Base-by-base conservation (phyloP, 2,888 invertebrate species). In the Dasysyrphus tricinctus region DNA sequence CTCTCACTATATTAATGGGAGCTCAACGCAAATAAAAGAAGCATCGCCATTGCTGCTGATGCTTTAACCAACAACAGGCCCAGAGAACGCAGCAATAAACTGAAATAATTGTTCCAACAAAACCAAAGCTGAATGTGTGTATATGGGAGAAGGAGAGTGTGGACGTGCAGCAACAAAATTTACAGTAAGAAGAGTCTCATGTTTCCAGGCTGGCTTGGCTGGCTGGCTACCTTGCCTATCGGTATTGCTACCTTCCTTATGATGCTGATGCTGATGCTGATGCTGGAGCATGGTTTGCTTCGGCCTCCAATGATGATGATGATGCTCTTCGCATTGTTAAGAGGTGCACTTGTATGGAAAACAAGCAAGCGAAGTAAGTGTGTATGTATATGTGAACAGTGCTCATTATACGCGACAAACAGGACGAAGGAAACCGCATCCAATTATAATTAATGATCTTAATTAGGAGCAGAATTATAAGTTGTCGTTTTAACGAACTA, bases 371-470 rank as follows among this genome's bases (percentile, higher is more conserved):
- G 37, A 57, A 54, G 51, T 63, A 42, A 72, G 54, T 37, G 39
- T 67, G 63, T 19, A 14, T 59, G 57, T 49, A 57, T 57, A 24
- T 73, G 51, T 65, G 83, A 76, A 83, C 69, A 74, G 76, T 87
- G 82, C 76, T 87, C 87, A 86, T 83, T 87, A 81, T 78, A 78
- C 80, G 81, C 81, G 81, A 85, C 82, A 88, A 84, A 88, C 84
- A 88, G 81, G 83, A 86, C 80, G 80, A 85, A 85, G 84, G 82
- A 89, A 88, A 89, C 88, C 88, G 82, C 88, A 88, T 89, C 89
- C 88, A 89, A 88, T 89, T 88, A 89, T 88, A 89, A 89, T 88
- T 89, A 88, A 89, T 89, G 88, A 88, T 88, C 88, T 88, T 88
- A 89, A 89, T 88, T 89, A 88, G 88, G 86, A 88, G 88, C 88